Base-by-base conservation (phyloP, 2,888 invertebrate genomes). In the Gryllus longicercus region DNA sequence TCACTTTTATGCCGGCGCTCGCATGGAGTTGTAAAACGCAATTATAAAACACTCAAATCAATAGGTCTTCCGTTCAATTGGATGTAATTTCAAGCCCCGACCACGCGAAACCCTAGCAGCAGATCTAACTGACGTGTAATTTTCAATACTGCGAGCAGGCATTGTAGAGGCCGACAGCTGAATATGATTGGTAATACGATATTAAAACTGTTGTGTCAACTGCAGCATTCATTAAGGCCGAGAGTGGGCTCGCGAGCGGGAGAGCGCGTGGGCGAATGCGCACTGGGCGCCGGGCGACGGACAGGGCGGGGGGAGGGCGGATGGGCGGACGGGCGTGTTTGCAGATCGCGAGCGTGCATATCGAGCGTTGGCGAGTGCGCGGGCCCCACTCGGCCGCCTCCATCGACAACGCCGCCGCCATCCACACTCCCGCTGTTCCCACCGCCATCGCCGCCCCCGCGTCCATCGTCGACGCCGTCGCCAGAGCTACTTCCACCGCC, bases 21-120 rank as follows among this genome's bases (percentile, higher is more conserved):
- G 63, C 63, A 63, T 63, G 63, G 63, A 63, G 63, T 63, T 63
- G 63, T 63, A 63, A 63, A 63, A 63, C 63, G 63, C 63, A 63
- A 63, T 63, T 63, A 63, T 63, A 63, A 63, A 63, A 63, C 63
- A 63, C 63, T 63, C 63, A 63, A 63, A 63, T 63, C 63, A 63
- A 63, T 63, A 63, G 63, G 63, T 63, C 63, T 63, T 63, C 63
- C 63, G 63, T 63, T 63, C 63, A 63, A 63, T 63, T 63, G 63
- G 63, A 63, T 63, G 63, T 63, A 63, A 63, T 63, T 63, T 63
- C n/a, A 63, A 63, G 63, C 63, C n/a, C 63, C 63, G 63, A 63
- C 63, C 63, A 63, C 63, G 63, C 63, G 63, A 63, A 63, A 63
- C 63, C 63, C 63, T 63, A 63, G 63, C 63, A 63, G 63, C 63